phyloP scores from a whole-genome alignment of 2,113 vertebrate species.

The Clarias macrocephalus region DNA sequence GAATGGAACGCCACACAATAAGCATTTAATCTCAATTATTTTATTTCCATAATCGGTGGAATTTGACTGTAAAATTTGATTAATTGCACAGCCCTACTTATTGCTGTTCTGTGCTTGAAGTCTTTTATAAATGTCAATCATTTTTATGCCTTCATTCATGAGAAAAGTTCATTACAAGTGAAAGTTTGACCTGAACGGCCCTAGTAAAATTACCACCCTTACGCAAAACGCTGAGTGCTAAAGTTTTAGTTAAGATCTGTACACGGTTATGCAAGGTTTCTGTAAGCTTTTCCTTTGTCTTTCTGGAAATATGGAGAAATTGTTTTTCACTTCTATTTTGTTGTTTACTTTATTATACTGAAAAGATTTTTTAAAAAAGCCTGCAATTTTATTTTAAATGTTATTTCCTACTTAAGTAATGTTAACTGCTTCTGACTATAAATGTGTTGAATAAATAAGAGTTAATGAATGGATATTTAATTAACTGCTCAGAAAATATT shows the following conservation, averaged over 20 bases:
- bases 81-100: too few relatives aligned
- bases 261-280: neutral
- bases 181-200: too few relatives aligned
- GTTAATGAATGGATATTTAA: neutral
- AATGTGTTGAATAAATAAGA: neutral
- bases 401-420: neutral
- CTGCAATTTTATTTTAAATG: neutral
- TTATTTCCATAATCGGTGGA: too few relatives aligned
- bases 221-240: neutral
- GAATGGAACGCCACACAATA: too few relatives aligned
- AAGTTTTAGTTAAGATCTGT: neutral
- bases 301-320: neutral
- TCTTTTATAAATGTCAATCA: too few relatives aligned
- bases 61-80: too few relatives aligned
- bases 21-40: too few relatives aligned
- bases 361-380: neutral
- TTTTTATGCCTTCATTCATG: too few relatives aligned
- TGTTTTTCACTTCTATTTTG: neutral
- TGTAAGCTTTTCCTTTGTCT: neutral
- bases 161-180: too few relatives aligned
- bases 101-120: too few relatives aligned
- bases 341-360: neutral
- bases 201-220: too few relatives aligned
- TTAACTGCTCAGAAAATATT: neutral
- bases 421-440: neutral